Conservation (phyloP, 1,140 invertebrate species). For the Drosophila melanogaster region DNA sequence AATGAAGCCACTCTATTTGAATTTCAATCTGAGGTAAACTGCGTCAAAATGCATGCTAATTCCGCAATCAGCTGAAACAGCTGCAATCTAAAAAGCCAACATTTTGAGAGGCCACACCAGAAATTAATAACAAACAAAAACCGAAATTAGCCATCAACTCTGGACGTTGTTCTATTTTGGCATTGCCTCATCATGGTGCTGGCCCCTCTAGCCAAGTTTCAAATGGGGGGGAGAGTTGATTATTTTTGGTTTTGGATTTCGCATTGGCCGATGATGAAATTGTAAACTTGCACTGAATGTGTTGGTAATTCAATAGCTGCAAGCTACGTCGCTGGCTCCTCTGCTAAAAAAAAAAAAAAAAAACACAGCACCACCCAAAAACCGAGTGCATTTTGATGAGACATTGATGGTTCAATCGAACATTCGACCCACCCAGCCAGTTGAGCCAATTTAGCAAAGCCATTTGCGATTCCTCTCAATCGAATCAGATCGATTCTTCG, state of each 20-base stretch:
- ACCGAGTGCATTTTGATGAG: constrained; percentile 65
- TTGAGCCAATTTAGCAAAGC: constrained; percentile 76
- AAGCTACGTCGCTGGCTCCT: background rate
- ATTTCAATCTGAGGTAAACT: background rate
- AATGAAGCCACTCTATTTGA: constrained; percentile 2
- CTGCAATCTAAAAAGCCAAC: constrained; percentile 18
- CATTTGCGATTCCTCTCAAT: constrained; percentile 63
- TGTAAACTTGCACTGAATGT: constrained; percentile 34
- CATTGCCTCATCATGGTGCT: constrained; percentile 60
- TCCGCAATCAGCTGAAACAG: constrained; percentile 8
- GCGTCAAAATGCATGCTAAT: constrained; percentile 15
- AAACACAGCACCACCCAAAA: constrained; percentile 37
- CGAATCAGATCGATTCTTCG: constrained; percentile 24
- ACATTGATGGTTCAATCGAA: constrained; percentile 81
- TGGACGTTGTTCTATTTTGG: constrained; percentile 38
- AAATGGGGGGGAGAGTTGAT: background rate
- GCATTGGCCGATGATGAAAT: constrained; percentile 34
- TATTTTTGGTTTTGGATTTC: constrained; percentile 68
- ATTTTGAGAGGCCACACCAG: constrained; percentile 25
- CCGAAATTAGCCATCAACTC: constrained; percentile 62
- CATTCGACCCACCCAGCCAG: constrained; percentile 67
- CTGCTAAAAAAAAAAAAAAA: too few relatives aligned
- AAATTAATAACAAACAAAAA: constrained; percentile 66
- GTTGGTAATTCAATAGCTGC: constrained; percentile 44
- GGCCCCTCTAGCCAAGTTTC: constrained; percentile 60